Percentiles rank a stretch among this genome's conserved stretches.
These are phyloP conservation scores for Oopsacas minuta DNA, from an alignment of 37 sponge, comb jelly and placozoan genomes.

Conservation along the genomic window DNA sequence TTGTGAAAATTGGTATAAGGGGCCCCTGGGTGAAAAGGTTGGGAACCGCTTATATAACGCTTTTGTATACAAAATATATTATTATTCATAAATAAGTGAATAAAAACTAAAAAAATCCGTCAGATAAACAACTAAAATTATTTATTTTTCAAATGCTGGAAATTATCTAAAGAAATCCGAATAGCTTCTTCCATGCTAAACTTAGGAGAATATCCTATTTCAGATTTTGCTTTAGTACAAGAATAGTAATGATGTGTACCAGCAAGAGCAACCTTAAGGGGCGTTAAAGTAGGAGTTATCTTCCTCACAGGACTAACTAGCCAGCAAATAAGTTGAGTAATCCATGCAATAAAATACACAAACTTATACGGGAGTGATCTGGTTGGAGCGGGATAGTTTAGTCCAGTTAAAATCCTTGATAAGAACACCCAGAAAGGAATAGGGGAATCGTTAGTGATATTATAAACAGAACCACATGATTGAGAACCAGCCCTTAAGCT, in stretches of 20 bases:
- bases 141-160: too few species aligned
- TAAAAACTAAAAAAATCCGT: too few species aligned
- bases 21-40: too few species aligned
- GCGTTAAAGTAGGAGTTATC: slow-evolving; percentile 54
- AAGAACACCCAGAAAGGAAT: slow-evolving; percentile 71
- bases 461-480: slow-evolving; percentile 65
- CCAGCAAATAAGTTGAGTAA: slow-evolving; percentile 32
- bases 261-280: slow-evolving; percentile 64
- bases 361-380: slow-evolving; percentile 46
- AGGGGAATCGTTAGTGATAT: slow-evolving; percentile 72
- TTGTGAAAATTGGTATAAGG: too few species aligned
- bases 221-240: slow-evolving; percentile 48
- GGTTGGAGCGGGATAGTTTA: slow-evolving; percentile 40
- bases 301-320: slow-evolving; percentile 41
- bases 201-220: slow-evolving; percentile 39
- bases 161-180: slow-evolving; percentile 14
- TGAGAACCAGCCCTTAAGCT: slow-evolving; percentile 23
- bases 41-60: too few species aligned
- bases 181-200: slow-evolving; percentile 18
- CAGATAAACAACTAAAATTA: too few species aligned
- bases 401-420: slow-evolving; percentile 40
- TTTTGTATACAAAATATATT: too few species aligned
- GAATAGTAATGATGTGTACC: slow-evolving; percentile 79
- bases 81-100: too few species aligned
- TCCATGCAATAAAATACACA: slow-evolving; percentile 40